Conservation (phyloP, 92 coral and sea anemone species). For the Parazoanthus darwini region DNA sequence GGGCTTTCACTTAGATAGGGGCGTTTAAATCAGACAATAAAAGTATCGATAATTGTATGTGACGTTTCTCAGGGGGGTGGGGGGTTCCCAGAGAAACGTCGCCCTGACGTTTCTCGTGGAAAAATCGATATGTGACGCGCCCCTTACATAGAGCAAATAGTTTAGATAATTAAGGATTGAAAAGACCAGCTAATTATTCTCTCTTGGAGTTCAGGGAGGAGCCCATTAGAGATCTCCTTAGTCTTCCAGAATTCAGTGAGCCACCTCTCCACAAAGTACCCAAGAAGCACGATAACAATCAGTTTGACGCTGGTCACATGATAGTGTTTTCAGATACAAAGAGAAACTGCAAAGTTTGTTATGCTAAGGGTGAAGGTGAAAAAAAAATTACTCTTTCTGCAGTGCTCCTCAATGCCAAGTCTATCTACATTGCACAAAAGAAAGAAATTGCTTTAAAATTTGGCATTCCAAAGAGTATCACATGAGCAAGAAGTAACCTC, state of each 20-base stretch:
- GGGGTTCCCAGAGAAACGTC: too few species aligned
- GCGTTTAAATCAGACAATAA: too few species aligned
- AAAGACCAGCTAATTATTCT: constrained; percentile 13
- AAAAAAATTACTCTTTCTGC: constrained; percentile 26
- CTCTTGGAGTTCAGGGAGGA: constrained; percentile 26
- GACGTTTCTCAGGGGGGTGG: too few species aligned
- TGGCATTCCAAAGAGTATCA: constrained; percentile 29
- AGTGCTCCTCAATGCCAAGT: constrained; percentile 10
- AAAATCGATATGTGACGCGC: too few species aligned
- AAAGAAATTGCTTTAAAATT: constrained; percentile 19
- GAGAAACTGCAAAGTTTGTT: constrained; percentile 13
- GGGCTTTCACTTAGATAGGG: too few species aligned
- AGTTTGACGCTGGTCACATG: constrained; percentile 9
- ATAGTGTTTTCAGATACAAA: constrained; percentile 20
- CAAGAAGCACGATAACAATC: not conserved
- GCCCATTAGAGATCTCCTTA: constrained; percentile 19
- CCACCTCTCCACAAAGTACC: constrained; percentile 12
- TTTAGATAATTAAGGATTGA: constrained; percentile 9
- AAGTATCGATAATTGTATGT: too few species aligned
- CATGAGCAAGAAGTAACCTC: not conserved
- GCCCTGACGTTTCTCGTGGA: too few species aligned
- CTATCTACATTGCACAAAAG: constrained; percentile 11
- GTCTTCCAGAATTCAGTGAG: constrained; percentile 4
- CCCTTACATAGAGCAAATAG: constrained; percentile 1
- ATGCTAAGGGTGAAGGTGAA: constrained; percentile 19